These are phyloP conservation scores for Seira ritae DNA, from an alignment of 2,888 invertebrate species.

Conservation along the genomic window DNA sequence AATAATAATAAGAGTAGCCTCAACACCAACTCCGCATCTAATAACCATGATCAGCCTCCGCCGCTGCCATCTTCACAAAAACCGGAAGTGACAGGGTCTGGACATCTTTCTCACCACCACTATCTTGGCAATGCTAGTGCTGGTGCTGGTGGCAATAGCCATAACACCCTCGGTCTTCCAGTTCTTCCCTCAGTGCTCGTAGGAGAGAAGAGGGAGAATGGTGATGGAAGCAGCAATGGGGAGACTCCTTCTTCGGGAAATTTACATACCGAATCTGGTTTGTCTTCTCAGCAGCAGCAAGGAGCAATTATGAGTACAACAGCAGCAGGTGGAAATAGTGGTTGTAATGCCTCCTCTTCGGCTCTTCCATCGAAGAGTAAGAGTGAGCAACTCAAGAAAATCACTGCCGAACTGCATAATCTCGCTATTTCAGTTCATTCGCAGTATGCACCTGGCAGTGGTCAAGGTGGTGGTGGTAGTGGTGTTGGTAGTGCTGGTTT, in stretches of 20 bases:
- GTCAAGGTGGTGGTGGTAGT: conserved; percentile 31
- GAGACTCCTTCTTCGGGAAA: conserved; percentile 53
- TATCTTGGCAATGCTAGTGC: neutral
- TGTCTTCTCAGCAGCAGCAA: neutral
- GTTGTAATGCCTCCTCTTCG: conserved; percentile 36
- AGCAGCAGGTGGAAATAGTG: conserved; percentile 11
- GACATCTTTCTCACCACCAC: conserved; percentile 45
- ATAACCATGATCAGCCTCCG: conserved; percentile 64
- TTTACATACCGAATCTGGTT: conserved; percentile 46
- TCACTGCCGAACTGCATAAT: conserved; percentile 69
- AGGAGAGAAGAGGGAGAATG: conserved; percentile 70
- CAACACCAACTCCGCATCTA: conserved; percentile 13
- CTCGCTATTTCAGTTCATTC: conserved; percentile 66
- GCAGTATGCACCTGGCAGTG: conserved; percentile 51
- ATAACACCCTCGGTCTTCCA: conserved; percentile 65
- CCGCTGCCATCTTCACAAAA: conserved; percentile 70
- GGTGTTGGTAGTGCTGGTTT: neutral
- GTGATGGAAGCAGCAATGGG: conserved; percentile 72
- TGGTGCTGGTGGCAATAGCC: neutral
- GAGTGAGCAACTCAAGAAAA: conserved; percentile 70
- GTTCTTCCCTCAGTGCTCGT: conserved; percentile 57
- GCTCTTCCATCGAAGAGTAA: conserved; percentile 50
- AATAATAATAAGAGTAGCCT: conserved; percentile 41
- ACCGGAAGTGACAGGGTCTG: conserved; percentile 60
- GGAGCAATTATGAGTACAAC: conserved; percentile 23